These are phyloP conservation scores for Novumbra hubbsi DNA, from an alignment of 2,797 vertebrate genomes.

Conservation along the genomic window DNA sequence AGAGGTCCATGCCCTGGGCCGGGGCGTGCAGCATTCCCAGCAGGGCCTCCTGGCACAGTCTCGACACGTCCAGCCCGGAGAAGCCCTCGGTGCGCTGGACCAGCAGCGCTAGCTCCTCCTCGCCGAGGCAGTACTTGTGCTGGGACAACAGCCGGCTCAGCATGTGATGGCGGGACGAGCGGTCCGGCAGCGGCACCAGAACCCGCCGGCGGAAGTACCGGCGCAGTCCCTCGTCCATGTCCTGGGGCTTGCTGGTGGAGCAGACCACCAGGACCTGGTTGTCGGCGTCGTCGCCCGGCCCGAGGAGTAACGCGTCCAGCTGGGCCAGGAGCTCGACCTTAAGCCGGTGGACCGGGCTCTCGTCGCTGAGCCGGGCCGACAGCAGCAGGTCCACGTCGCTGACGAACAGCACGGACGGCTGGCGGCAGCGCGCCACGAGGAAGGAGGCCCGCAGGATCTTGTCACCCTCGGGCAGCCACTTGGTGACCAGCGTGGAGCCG, in stretches of 20 bases:
- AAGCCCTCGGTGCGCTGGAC: conserved; percentile 85
- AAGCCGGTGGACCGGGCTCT: conserved; percentile 80
- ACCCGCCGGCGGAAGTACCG: conserved; percentile 86
- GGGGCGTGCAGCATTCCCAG: conserved; percentile 87
- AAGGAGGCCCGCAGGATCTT: conserved; percentile 84
- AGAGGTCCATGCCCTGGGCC: conserved; percentile 88
- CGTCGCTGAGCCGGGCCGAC: conserved; percentile 86
- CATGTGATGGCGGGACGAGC: conserved; percentile 84
- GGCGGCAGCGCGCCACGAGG: conserved; percentile 83
- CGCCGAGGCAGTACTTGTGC: conserved; percentile 87
- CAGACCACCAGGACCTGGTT: conserved; percentile 82
- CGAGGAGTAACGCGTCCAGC: conserved; percentile 87
- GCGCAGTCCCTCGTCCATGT: conserved; percentile 85
- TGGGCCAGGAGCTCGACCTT: conserved; percentile 87
- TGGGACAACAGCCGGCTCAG: conserved; percentile 84
- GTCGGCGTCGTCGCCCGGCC: conserved; percentile 82
- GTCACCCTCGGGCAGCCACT: conserved; percentile 84
- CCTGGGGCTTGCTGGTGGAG: conserved; percentile 84
- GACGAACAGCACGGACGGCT: conserved; percentile 83
- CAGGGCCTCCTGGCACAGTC: conserved; percentile 91
- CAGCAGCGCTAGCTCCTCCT: conserved; percentile 84
- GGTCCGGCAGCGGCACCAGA: conserved; percentile 84
- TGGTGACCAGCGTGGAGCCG: conserved; percentile 78
- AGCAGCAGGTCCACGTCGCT: conserved; percentile 86
- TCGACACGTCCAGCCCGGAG: conserved; percentile 86